Percentiles rank a stretch among this genome's conserved stretches.
Conservation (phyloP, 2,888 invertebrate species). For the Netelia fuscicornis region DNA sequence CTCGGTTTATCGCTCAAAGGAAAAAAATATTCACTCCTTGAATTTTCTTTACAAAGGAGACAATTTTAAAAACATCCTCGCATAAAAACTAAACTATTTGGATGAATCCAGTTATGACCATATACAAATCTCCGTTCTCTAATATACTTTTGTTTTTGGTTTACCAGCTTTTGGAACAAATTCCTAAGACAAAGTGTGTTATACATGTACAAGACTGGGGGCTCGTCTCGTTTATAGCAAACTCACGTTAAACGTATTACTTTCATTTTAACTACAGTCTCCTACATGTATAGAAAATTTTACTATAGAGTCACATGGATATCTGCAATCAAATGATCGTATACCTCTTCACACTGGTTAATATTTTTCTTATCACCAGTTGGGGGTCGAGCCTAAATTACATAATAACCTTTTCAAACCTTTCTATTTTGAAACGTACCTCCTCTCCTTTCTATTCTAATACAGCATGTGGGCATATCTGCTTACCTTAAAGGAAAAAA, state of each 20-base stretch:
- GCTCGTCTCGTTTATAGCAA: conserved; percentile 67
- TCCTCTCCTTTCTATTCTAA: conserved; percentile 31
- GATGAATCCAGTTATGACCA: not conserved
- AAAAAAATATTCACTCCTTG: too few relatives aligned
- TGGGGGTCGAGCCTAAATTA: conserved; percentile 19
- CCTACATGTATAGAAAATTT: not conserved
- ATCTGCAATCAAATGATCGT: conserved; percentile 39
- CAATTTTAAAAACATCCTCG: too few relatives aligned
- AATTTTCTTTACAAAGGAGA: too few relatives aligned
- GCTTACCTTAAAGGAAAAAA: too few relatives aligned
- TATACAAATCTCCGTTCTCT: not conserved
- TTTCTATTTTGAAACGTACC: conserved; percentile 55
- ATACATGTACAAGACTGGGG: conserved; percentile 45
- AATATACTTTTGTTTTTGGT: not conserved
- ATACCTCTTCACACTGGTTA: conserved; percentile 51
- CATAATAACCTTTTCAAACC: conserved; percentile 29
- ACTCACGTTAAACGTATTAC: conserved; percentile 40
- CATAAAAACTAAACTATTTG: too few relatives aligned
- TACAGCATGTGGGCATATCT: conserved; percentile 4
- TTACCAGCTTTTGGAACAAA: not conserved
- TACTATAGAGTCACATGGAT: not conserved
- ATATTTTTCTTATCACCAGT: not conserved
- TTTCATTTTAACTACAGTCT: conserved; percentile 53
- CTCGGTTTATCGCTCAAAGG: too few relatives aligned
- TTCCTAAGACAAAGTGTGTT: too few relatives aligned